phyloP scores from a whole-genome alignment of 2,797 vertebrate genomes.

The Euphonia xanthogaster region DNA sequence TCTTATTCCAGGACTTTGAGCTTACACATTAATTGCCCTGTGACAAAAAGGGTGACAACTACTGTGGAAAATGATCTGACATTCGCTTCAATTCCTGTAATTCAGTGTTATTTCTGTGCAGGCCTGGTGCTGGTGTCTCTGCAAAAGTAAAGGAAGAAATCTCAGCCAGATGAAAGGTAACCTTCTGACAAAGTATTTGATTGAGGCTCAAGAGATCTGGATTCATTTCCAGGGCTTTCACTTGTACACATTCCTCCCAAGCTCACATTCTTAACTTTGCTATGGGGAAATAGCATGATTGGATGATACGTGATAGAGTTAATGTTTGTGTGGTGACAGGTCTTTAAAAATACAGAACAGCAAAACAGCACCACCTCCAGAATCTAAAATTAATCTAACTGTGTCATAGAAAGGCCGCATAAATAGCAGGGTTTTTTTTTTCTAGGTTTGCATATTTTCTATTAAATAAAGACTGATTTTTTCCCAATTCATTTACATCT shows the following conservation, averaged over 20 bases:
- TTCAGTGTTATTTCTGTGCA: background rate
- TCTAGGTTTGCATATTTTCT: background rate
- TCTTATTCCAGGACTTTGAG: background rate
- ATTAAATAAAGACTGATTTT: background rate
- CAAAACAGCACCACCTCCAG: conserved; percentile 39
- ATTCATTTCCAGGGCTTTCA: background rate
- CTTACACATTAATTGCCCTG: background rate
- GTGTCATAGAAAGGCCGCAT: background rate
- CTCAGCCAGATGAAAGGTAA: background rate
- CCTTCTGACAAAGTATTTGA: background rate
- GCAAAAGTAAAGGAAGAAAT: background rate
- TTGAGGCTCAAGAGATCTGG: background rate
- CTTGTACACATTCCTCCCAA: background rate
- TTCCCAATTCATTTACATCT: background rate
- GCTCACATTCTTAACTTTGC: background rate
- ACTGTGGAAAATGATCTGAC: background rate
- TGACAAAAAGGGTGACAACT: background rate
- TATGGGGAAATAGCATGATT: background rate
- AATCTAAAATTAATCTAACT: conserved; percentile 43
- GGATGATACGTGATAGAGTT: background rate
- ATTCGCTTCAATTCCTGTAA: background rate
- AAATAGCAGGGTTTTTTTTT: background rate
- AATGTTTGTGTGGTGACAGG: background rate
- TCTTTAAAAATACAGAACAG: conserved; percentile 28
- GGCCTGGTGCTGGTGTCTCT: background rate